Base-by-base conservation (phyloP, 1,140 invertebrate species). In the Caenorhabditis brenneri region DNA sequence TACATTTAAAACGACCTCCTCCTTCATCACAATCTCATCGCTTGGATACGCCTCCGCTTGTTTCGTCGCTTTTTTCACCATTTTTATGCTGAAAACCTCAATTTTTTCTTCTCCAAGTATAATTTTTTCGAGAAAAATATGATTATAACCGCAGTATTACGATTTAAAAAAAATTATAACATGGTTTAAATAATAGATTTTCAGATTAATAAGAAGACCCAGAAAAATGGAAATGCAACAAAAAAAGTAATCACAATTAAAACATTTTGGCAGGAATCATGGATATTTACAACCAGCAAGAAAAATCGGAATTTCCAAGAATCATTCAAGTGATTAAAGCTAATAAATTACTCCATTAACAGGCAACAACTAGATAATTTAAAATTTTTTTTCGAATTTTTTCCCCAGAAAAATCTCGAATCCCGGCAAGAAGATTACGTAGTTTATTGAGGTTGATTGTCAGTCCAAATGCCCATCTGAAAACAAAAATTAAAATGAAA, bases 1-100 rank as follows among this genome's bases (percentile, higher is more conserved):
- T 81, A 86, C 85, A 65, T 86, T 86, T 3, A 86, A 48, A 15
- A 85, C 85, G 19, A 84, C 79, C 53, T 86, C 85, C 83, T 84
- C 83, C 33, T 86, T 24, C 85, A 86, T 86, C 22, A 42, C 5
- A 16, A 86, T 53, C 24, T 55, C 78, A 69, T 83, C 60, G n/a
- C 65, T 74, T 22, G 33, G 36, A 42, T 22, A 74, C 2, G 48
- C 69, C 81, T 15, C 33, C 15, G 48, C 7, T 74, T 46, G 33
- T 49, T 39, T 33, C 39, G 69, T 48, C 55, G 69, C 5, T 58
- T 69, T 69, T 69, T 42, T 69, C 24, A 74, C 65, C 65, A 74
- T 74, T 74, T 42, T 42, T 12, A 12, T 22, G 22, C 22, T 10
- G 46, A 74, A 65, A 65, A 0, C 9, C 22, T n/a, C 2, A 19